Conservation (phyloP, 2,888 invertebrate species). For the Philereme vetulata region DNA sequence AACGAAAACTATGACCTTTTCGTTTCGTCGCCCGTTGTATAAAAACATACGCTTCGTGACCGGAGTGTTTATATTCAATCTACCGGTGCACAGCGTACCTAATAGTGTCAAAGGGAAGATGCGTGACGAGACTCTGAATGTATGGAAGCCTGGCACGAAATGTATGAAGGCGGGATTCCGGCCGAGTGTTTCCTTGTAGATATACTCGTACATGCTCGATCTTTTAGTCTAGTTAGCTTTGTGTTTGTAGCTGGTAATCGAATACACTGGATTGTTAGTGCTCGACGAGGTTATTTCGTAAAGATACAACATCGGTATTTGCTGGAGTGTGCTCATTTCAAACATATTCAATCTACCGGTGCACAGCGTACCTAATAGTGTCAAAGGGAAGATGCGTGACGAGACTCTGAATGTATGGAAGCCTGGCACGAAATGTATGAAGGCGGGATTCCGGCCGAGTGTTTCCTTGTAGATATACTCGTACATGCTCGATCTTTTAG, state of each 20-base stretch:
- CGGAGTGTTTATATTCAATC: conserved; percentile 63
- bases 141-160: conserved; percentile 12
- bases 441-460: background rate
- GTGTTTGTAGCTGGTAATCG: conserved; percentile 10
- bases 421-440: conserved; percentile 10
- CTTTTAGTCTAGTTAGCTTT: conserved; percentile 8
- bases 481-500: conserved; percentile 6
- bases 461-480: conserved; percentile 12
- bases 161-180: conserved; percentile 5
- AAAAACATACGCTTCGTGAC: conserved; percentile 59
- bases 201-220: background rate
- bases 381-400: conserved; percentile 35
- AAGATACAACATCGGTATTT: too few species aligned
- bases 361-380: conserved; percentile 35
- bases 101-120: conserved; percentile 39
- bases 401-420: conserved; percentile 27
- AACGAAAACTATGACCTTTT: conserved; percentile 46
- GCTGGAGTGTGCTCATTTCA: too few species aligned
- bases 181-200: conserved; percentile 13
- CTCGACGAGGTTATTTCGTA: too few species aligned
- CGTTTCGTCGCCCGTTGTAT: conserved; percentile 46
- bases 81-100: conserved; percentile 34
- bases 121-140: conserved; percentile 32
- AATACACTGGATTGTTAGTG: conserved; percentile 21
- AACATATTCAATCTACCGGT: conserved; percentile 54